A percentile compares a stretch with the other conserved stretches of the same genome.
Evolutionary conservation across 2,113 vertebrate species (phyloP).

Genomic region (Otocyon megalotis): DNA sequence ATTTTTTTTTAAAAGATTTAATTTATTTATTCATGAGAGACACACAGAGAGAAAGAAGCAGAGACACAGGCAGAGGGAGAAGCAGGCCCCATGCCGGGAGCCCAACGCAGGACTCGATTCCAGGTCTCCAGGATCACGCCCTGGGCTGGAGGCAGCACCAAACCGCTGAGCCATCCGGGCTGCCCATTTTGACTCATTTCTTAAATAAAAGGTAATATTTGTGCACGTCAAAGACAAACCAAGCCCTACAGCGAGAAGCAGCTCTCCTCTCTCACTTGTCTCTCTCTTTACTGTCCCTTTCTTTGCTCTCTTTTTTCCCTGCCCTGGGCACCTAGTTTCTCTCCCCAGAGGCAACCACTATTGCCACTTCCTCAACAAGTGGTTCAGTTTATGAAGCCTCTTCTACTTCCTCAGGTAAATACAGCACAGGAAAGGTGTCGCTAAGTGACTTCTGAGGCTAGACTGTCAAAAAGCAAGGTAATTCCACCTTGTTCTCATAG

Average conservation of each 20-base stretch:
- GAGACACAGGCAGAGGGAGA: too few relatives aligned
- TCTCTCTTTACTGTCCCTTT: background rate
- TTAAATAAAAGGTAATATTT: background rate
- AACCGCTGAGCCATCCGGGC: too few relatives aligned
- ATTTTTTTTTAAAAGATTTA: too few relatives aligned
- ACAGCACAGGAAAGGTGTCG: background rate
- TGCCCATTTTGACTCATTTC: background rate
- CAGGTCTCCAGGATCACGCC: too few relatives aligned
- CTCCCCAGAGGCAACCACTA: background rate
- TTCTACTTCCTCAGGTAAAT: background rate
- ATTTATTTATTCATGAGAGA: too few relatives aligned
- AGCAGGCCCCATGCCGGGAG: too few relatives aligned
- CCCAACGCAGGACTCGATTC: too few relatives aligned
- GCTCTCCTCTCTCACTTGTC: background rate
- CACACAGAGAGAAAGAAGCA: too few relatives aligned
- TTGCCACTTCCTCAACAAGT: background rate
- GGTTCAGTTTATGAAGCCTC: background rate
- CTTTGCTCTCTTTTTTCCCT: background rate
- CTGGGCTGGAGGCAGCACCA: too few relatives aligned
- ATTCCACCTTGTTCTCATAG: background rate
- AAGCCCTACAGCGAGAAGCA: background rate
- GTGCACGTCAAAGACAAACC: background rate
- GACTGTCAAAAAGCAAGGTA: background rate
- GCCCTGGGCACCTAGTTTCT: background rate
- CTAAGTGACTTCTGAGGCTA: background rate